Conservation (phyloP, 1,140 invertebrate species). For the Bombus pascuorum region DNA sequence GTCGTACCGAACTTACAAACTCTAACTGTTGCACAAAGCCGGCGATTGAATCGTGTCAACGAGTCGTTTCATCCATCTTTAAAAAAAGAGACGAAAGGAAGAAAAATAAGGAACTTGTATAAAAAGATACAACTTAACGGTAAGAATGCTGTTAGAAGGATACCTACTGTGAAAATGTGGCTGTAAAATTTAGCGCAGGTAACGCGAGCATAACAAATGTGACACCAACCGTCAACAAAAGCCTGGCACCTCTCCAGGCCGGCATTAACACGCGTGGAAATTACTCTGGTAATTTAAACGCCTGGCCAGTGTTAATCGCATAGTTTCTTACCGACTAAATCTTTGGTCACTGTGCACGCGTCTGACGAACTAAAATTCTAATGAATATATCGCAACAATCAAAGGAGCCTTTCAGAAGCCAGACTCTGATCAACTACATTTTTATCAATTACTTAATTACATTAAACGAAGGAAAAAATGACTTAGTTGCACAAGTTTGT, state of each 20-base stretch:
- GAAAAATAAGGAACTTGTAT: background rate
- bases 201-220: slow-evolving; percentile 57
- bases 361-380: too few relatives aligned
- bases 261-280: slow-evolving; percentile 59
- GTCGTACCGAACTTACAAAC: too few relatives aligned
- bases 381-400: too few relatives aligned
- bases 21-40: slow-evolving; percentile 22
- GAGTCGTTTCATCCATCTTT: background rate
- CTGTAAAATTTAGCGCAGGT: slow-evolving; percentile 42
- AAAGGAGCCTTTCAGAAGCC: too few relatives aligned
- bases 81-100: background rate
- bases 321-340: background rate
- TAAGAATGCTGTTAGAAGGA: background rate
- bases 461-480: too few relatives aligned
- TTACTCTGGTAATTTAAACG: slow-evolving; percentile 59
- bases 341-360: too few relatives aligned
- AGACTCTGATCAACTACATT: too few relatives aligned
- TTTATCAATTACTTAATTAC: too few relatives aligned
- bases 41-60: slow-evolving; percentile 1
- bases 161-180: slow-evolving; percentile 8
- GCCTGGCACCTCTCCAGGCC: slow-evolving; percentile 49
- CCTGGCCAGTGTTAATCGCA: slow-evolving; percentile 51
- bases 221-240: slow-evolving; percentile 63
- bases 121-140: too few relatives aligned
- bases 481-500: too few relatives aligned